phyloP scores from a whole-genome alignment of 2,888 invertebrate species.

The Ellobium chinense region DNA sequence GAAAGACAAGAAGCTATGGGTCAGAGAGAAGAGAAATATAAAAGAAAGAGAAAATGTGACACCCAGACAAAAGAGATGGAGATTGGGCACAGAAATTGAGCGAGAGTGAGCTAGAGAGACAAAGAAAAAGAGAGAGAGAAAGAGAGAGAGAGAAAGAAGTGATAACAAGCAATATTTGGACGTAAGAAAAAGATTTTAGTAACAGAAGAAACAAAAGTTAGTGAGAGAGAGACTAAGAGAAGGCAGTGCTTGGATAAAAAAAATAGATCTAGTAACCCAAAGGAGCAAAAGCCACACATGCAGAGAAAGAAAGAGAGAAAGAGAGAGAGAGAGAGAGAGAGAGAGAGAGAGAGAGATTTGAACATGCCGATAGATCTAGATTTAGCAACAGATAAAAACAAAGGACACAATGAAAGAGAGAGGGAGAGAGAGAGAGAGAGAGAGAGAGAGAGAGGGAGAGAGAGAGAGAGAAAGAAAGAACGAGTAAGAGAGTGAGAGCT shows the following conservation, averaged over 20 bases:
- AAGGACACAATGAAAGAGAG: constrained; percentile 2
- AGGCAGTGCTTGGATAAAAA: background rate
- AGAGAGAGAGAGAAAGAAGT: background rate
- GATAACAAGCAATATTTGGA: background rate
- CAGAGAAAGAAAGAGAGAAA: background rate
- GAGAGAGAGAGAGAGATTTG: background rate
- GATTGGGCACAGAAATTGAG: background rate
- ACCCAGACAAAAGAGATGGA: background rate
- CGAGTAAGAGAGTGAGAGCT: background rate
- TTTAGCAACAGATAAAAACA: background rate
- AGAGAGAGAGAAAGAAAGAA: background rate
- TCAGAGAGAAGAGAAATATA: background rate
- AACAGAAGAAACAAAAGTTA: background rate
- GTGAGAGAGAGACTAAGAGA: background rate
- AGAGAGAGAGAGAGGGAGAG: constrained; percentile 16
- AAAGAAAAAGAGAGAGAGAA: background rate
- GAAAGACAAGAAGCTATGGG: background rate
- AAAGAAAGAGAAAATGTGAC: background rate
- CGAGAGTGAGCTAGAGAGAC: background rate
- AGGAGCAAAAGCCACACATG: background rate
- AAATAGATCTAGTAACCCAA: background rate
- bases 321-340: background rate
- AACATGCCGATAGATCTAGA: background rate
- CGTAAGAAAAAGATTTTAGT: background rate
- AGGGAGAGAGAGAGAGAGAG: constrained; percentile 31